Evolutionary conservation across 2,888 invertebrate genomes (phyloP).

Genomic region (Galeruca laticollis): DNA sequence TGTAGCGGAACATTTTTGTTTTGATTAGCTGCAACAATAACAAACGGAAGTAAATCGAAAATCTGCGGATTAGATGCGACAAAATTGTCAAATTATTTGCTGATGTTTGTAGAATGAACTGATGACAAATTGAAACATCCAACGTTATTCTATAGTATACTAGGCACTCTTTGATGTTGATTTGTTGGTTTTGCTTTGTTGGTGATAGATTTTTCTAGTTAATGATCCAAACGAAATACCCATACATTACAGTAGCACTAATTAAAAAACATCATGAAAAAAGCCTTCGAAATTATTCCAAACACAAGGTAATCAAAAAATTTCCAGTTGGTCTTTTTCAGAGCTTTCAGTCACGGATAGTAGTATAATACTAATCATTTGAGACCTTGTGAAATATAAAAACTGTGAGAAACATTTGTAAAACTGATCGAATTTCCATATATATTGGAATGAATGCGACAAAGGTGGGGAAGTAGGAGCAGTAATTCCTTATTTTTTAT

Average conservation of each 20-base stretch:
- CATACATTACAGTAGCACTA: neutral
- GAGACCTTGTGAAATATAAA: too few relatives aligned
- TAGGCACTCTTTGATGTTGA: neutral
- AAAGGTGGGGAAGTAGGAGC: too few relatives aligned
- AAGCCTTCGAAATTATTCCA: neutral
- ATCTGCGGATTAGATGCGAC: constrained; percentile 19
- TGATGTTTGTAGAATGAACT: neutral
- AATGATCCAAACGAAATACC: neutral
- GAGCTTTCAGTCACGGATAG: too few relatives aligned
- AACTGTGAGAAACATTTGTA: too few relatives aligned
- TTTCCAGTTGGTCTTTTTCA: too few relatives aligned
- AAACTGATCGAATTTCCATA: too few relatives aligned
- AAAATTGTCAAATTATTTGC: constrained; percentile 5
- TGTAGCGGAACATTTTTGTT: constrained; percentile 28
- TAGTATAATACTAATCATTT: too few relatives aligned
- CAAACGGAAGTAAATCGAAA: constrained; percentile 10
- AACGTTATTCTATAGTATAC: neutral
- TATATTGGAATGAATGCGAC: too few relatives aligned
- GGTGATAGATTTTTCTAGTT: neutral
- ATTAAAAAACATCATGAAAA: neutral
- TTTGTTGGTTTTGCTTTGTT: neutral
- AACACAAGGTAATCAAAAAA: too few relatives aligned
- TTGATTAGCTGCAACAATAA: constrained; percentile 3
- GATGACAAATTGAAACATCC: neutral
- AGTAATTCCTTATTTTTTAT: too few relatives aligned